Percentiles rank a stretch among this genome's conserved stretches.
These are phyloP conservation scores for Xenopus borealis DNA, from an alignment of 2,113 vertebrate species.

Conservation along the genomic window DNA sequence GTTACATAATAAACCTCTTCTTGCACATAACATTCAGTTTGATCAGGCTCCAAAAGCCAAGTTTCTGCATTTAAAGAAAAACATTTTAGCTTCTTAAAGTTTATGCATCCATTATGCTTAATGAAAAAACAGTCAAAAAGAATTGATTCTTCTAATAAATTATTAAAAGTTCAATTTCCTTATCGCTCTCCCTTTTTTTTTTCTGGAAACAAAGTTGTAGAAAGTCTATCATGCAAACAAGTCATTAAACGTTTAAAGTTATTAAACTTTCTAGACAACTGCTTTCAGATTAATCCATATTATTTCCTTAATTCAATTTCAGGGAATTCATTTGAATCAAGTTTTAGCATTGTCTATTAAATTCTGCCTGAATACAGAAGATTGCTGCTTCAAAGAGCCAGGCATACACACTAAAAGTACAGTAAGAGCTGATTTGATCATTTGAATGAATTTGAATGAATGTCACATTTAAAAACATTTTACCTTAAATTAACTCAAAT, in stretches of 20 bases:
- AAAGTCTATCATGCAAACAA: slow-evolving; percentile 24
- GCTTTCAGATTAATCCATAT: slow-evolving; percentile 22
- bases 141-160: slow-evolving; percentile 40
- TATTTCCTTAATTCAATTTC: slow-evolving; percentile 33
- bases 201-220: slow-evolving; percentile 6
- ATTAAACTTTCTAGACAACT: slow-evolving; percentile 32
- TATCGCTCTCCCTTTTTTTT: slow-evolving; percentile 16
- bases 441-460: no score
- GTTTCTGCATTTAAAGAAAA: neutral
- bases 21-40: no score
- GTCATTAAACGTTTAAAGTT: slow-evolving; percentile 14
- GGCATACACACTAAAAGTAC: no score
- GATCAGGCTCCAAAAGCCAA: no score
- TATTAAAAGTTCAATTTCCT: slow-evolving; percentile 39
- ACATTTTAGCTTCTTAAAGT: neutral
- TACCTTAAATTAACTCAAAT: no score
- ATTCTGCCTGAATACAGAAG: no score
- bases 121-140: slow-evolving; percentile 18
- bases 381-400: no score
- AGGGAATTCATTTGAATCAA: slow-evolving; percentile 27
- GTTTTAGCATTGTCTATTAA: neutral
- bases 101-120: neutral
- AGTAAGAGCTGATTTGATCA: no score
- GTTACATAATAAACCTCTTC: no score
- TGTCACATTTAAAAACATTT: no score